Base-by-base conservation (phyloP, 2,888 invertebrate species). In the Polyommatus iphigenia region DNA sequence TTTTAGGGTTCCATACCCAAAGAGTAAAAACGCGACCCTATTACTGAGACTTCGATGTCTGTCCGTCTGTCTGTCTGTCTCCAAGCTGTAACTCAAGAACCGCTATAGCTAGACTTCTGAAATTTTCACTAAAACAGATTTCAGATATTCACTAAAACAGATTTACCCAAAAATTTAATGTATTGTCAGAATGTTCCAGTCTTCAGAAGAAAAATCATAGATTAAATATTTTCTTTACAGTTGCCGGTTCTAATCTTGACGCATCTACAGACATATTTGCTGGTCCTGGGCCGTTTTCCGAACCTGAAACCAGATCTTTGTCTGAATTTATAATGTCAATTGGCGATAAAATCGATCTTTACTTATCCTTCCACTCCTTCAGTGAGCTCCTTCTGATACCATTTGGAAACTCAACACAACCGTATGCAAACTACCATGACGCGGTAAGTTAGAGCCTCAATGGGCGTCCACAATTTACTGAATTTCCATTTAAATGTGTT, bases 351-450 rank as follows among this genome's bases (percentile, higher is more conserved):
- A 90, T 96, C 24, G 94, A 95, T 57, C 88, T 96, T 59, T 97
- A 97, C 85, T 86, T 97, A 2, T 95, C 96, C 0, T 95, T 97
- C 85, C 97, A 98, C 86, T 96, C 97, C 0, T 97, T 95, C 83
- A 96, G 96, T 0, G 97, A 97, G 83, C 89, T 96, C 54, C 86
- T 97, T 32, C 87, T 97, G 77, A 87, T 96, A 78, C 97, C 97
- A 0, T 97, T 96, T 86, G 97, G 97, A 0, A 95, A 96, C 83
- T 95, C 95, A 0, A 87, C 87, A 0, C 88, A 90, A 0, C 95
- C 95, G 79, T 85, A 95, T 24, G 95, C 94, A 0, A 96, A 96
- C 84, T 95, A 95, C 81, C 83, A 95, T 78, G 95, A 95, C 83
- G 89, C 95, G 83, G 96, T 96, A 36, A 36, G 36, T 7, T 36